These are phyloP conservation scores for Sapajus apella DNA, from an alignment of 2,113 vertebrate species.

Conservation along the genomic window DNA sequence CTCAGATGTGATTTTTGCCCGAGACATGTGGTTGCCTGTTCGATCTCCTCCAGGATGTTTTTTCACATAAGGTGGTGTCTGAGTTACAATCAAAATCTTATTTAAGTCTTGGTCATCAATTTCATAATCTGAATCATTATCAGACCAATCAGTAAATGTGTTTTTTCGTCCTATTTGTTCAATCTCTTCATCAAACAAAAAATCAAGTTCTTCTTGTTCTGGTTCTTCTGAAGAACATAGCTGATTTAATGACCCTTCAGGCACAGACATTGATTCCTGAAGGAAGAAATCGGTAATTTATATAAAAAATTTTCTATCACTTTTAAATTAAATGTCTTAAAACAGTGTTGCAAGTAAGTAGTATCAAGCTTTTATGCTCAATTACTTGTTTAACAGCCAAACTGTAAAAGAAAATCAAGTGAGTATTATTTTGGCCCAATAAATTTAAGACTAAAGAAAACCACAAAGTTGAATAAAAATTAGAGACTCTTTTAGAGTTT, in stretches of 20 bases:
- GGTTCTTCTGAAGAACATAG: constrained; percentile 75
- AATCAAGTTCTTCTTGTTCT: constrained; percentile 94
- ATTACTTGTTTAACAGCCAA: neutral
- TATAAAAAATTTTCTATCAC: neutral
- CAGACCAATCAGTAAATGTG: constrained; percentile 85
- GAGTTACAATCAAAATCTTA: constrained; percentile 88
- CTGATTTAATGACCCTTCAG: constrained; percentile 68
- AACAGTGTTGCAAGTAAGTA: neutral
- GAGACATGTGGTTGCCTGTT: constrained; percentile 76
- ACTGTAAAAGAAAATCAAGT: neutral
- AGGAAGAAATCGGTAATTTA: constrained; percentile 29
- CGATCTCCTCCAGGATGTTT: constrained; percentile 82
- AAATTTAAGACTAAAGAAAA: neutral
- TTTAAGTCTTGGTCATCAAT: constrained; percentile 88
- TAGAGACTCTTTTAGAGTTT: neutral
- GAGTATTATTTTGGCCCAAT: neutral
- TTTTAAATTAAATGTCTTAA: neutral
- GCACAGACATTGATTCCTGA: constrained; percentile 80
- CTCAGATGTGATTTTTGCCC: constrained; percentile 84
- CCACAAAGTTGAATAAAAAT: constrained; percentile 19
- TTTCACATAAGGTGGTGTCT: constrained; percentile 85
- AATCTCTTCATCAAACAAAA: constrained; percentile 89
- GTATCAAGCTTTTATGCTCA: neutral
- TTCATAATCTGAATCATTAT: constrained; percentile 87
- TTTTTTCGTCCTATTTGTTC: constrained; percentile 82